Percentiles rank a stretch among this genome's conserved stretches.
Conservation (phyloP, 2,888 invertebrate genomes). For the Keiferia lycopersicella region DNA sequence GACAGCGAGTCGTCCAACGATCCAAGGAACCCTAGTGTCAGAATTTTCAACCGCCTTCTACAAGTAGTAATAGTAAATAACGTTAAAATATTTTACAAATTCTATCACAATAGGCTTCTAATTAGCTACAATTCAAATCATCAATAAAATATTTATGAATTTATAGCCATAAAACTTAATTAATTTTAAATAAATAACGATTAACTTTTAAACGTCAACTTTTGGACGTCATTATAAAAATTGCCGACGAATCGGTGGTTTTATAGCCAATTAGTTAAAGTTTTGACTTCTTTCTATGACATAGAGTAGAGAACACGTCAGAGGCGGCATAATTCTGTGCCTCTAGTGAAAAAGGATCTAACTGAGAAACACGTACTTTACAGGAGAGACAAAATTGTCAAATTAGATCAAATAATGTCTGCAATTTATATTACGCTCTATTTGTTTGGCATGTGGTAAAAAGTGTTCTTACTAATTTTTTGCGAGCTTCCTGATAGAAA, state of each 20-base stretch:
- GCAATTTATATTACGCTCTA: too few relatives aligned
- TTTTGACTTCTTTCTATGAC: conserved; percentile 11
- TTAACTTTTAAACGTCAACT: neutral
- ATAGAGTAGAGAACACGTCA: conserved; percentile 14
- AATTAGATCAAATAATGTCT: too few relatives aligned
- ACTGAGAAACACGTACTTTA: too few relatives aligned
- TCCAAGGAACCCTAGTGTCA: too few relatives aligned
- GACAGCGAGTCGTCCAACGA: too few relatives aligned
- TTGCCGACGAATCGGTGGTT: conserved; percentile 18
- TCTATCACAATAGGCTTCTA: neutral
- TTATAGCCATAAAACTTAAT: neutral
- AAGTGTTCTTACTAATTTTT: too few relatives aligned
- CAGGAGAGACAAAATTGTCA: too few relatives aligned
- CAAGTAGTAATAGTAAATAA: too few relatives aligned
- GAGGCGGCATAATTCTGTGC: conserved; percentile 13
- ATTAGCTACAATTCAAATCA: neutral
- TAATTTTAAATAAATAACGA: neutral
- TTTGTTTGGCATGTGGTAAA: too few relatives aligned
- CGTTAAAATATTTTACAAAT: neutral
- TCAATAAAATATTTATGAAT: neutral
- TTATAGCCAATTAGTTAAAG: conserved; percentile 22
- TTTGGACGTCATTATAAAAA: conserved; percentile 17
- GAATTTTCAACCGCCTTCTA: too few relatives aligned
- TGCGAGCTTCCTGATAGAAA: too few relatives aligned
- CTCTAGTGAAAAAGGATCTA: too few relatives aligned